Base-by-base conservation (phyloP, 2,113 vertebrate species). In the Anoplopoma fimbria region DNA sequence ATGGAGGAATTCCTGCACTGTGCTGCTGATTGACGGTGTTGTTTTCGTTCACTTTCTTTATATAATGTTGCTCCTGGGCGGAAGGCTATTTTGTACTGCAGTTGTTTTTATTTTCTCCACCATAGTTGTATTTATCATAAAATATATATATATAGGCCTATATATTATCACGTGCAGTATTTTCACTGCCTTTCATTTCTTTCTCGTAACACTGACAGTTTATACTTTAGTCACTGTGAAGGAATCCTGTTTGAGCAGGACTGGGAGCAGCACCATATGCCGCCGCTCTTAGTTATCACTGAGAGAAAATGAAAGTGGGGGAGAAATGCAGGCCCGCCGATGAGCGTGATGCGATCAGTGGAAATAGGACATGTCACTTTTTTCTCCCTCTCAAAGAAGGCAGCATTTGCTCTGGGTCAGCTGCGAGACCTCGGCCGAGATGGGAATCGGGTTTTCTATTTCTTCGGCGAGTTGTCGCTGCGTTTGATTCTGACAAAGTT, bases 401-500 rank as follows among this genome's bases (percentile, higher is more conserved):
- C 83, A 88, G 82, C 86, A 91, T 96, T 95, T 95, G 88, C 87
- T 88, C 84, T 69, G 96, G 97, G 96, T 97, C 97, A 97, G 64
- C 81, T 92, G 87, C 79, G 60, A 94, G 96, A 94, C 95, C 96
- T 47, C 62, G 55, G 79, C 83, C 58, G 84, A 92, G 93, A 91
- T 91, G 91, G 93, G 55, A 88, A 62, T 17, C 65, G 68, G 42
- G 38, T 17, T 38, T 92, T 91, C 94, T 94, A 94, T 91, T 77
- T 40, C 25, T 29, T 58, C 9, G 23, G 67, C 38, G 15, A 34
- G 89, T 92, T 90, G 91, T 89, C 87, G 74, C 65, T 63, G 81
- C 25, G 57, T 83, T 92, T 97, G 97, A 99, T 85, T 88, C 83
- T 93, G 84, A 99, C 84, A 38, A 94, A 96, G 96, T 97, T 97